A percentile compares a stretch with the other conserved stretches of the same genome.
These are phyloP conservation scores for Athetis lepigone DNA, from an alignment of 2,888 invertebrate genomes.

Conservation along the genomic window DNA sequence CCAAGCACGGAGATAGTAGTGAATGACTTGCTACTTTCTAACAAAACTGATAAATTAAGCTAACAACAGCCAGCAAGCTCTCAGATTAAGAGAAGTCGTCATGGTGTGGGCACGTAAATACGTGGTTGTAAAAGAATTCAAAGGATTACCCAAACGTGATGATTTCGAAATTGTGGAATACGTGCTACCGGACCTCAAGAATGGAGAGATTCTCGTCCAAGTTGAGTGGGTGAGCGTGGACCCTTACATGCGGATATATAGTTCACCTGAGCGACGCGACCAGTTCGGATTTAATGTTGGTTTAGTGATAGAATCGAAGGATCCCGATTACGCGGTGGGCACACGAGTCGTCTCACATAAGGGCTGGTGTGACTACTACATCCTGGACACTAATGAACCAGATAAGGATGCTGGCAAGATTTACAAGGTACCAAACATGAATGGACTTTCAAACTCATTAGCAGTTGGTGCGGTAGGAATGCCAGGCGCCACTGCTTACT, in stretches of 20 bases:
- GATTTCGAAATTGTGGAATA: slow-evolving; percentile 91
- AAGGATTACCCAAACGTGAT: slow-evolving; percentile 89
- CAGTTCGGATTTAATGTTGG: slow-evolving; percentile 74
- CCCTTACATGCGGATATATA: slow-evolving; percentile 69
- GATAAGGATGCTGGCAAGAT: slow-evolving; percentile 50
- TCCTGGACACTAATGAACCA: slow-evolving; percentile 55
- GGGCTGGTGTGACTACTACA: slow-evolving; percentile 66
- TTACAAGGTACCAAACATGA: slow-evolving; percentile 89
- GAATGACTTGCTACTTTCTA: too few species aligned
- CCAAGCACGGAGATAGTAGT: too few species aligned
- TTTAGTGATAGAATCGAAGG: slow-evolving; percentile 91
- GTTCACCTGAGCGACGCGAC: slow-evolving; percentile 68
- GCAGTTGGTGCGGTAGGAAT: slow-evolving; percentile 92
- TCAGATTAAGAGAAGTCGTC: slow-evolving; percentile 9
- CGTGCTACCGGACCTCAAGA: slow-evolving; percentile 79
- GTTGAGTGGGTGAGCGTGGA: slow-evolving; percentile 75
- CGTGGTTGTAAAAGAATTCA: slow-evolving; percentile 86
- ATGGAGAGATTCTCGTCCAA: slow-evolving; percentile 76
- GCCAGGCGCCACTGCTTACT: slow-evolving; percentile 94
- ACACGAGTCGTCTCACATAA: slow-evolving; percentile 90
- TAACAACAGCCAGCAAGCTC: slow-evolving; percentile 20
- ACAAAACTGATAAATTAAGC: too few species aligned
- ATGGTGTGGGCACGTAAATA: slow-evolving; percentile 88
- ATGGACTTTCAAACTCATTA: slow-evolving; percentile 87
- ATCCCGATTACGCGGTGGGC: slow-evolving; percentile 91